Evolutionary conservation across 2,888 invertebrate species (phyloP), one percentile per base, ranked within the genome.

Genomic region (Andrena fulva): DNA sequence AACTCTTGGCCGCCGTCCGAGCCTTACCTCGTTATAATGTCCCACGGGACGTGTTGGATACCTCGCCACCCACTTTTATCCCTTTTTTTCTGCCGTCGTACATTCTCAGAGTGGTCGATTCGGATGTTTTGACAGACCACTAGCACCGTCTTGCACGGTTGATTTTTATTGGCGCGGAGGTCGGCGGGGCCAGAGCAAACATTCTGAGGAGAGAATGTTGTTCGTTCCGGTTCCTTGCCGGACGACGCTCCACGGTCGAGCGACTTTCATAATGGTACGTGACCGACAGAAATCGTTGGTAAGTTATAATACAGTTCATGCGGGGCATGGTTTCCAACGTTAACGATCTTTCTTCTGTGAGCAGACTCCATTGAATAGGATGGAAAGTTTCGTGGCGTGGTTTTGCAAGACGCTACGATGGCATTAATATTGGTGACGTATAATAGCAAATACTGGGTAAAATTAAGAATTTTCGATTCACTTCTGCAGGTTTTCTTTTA

Each of bases 1-100:
- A 79, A 88, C 75, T 77, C 67, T 48, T 50, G 64, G 68, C 60
- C 48, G 12, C 59, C 54, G 62, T 69, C 56, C 70, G 50, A 60
- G 35, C 82, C 73, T 71, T 52, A 80, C 69, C 87, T 87, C 87
- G 85, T 87, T 87, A 87, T 84, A 86, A 59, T 71, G 64, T 83
- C 73, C 68, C 87, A 12, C 16, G 76, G 71, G 85, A 74, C 78
- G 68, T 54, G 79, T 72, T 35, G 42, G 56, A 69, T 66, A 73
- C 24, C 52, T 24, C 56, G 20, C 31, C 42, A 24, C 42, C 66
- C 59, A 16, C 27, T 50, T 52, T 20, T 59, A 8, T 12, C 29
- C 52, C n/a, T 50, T 42, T 48, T 24, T 24, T 35, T 27, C 27
- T 42, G 16, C 50, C 29, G 5, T 52, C 52, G 10, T 27, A 56